These are phyloP conservation scores for Fratercula arctica DNA, from an alignment of 2,797 vertebrate genomes.

Conservation along the genomic window DNA sequence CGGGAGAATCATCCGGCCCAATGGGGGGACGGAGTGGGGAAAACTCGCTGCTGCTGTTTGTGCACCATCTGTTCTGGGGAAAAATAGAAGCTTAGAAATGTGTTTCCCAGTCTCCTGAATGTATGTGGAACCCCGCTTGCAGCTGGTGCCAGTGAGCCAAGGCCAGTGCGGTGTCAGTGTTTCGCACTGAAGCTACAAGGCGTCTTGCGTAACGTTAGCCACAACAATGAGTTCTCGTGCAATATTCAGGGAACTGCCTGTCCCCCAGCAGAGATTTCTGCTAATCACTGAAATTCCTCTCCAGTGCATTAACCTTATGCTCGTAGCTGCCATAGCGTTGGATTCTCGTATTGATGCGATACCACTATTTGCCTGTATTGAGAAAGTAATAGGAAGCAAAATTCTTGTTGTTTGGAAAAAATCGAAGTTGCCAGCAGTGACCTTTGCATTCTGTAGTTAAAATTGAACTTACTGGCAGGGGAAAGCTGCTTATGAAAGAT, in stretches of 20 bases:
- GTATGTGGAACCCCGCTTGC: background rate
- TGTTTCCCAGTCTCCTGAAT: background rate
- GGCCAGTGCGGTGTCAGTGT: background rate
- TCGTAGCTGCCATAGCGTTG: background rate
- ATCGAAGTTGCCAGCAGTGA: background rate
- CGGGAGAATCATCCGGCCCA: background rate
- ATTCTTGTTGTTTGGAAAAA: background rate
- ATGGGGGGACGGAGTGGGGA: background rate
- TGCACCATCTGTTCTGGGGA: background rate
- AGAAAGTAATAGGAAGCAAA: background rate
- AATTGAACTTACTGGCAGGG: background rate
- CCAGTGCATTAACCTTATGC: background rate
- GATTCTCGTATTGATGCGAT: background rate
- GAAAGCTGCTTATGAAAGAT: background rate
- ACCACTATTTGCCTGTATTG: background rate
- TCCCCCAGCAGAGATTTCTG: background rate
- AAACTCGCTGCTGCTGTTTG: background rate
- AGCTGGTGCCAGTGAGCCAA: background rate
- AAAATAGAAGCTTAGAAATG: background rate
- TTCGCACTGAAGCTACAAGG: background rate
- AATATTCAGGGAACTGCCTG: background rate
- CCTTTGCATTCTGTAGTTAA: background rate
- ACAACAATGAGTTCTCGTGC: background rate
- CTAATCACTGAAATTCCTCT: background rate
- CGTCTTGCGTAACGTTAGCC: background rate